A percentile compares a stretch with the other conserved stretches of the same genome.
Evolutionary conservation across 35 echinoderm and acorn worm genomes (phyloP).

Genomic region (Lytechinus variegatus): DNA sequence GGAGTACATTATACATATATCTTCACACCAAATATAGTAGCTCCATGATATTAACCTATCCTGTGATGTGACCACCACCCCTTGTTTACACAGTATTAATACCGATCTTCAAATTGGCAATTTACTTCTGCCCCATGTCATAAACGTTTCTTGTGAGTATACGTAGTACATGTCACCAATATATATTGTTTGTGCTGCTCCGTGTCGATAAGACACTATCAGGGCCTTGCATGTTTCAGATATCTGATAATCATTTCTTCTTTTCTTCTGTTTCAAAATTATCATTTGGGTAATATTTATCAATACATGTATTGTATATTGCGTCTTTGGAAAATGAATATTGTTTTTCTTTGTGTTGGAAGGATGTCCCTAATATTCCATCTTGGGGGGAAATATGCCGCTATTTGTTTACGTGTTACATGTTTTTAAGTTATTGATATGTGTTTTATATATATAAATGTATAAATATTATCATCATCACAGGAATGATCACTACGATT

Average conservation of each 20-base stretch:
- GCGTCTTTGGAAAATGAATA: not conserved
- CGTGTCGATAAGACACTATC: not conserved
- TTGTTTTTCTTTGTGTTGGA: not conserved
- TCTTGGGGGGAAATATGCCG: not conserved
- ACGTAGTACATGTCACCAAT: not conserved
- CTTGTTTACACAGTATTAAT: not conserved
- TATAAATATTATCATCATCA: slow-evolving; percentile 41
- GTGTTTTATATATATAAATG: slow-evolving; percentile 39
- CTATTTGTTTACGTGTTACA: slow-evolving; percentile 13
- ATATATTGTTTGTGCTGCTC: not conserved
- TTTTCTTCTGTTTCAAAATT: not conserved
- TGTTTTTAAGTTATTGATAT: slow-evolving; percentile 41
- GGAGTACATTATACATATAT: not conserved
- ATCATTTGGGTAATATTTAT: slow-evolving; percentile 6
- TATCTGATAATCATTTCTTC: not conserved
- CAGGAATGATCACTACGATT: slow-evolving; percentile 6
- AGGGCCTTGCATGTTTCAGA: not conserved
- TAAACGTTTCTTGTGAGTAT: not conserved
- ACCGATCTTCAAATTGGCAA: not conserved
- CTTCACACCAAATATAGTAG: not conserved
- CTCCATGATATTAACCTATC: too few species aligned
- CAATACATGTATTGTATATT: not conserved
- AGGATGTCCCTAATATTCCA: not conserved
- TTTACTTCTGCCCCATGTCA: not conserved
- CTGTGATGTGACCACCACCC: too few species aligned